A percentile compares a stretch with the other conserved stretches of the same genome.
These are phyloP conservation scores for Cyclargus thomasi DNA, from an alignment of 1,140 invertebrate genomes.

Conservation along the genomic window DNA sequence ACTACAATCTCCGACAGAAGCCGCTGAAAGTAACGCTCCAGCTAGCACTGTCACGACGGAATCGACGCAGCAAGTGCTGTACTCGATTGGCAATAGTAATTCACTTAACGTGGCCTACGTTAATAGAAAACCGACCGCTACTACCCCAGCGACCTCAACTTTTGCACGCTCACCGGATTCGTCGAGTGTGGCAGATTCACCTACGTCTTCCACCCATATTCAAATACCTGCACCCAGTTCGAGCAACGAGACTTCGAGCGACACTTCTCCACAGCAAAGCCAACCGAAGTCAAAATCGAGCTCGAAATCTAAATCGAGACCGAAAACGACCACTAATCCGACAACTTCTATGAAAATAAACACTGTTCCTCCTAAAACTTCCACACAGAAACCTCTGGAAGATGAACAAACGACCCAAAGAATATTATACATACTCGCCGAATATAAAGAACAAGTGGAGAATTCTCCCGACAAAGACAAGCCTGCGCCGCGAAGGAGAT, in stretches of 20 bases:
- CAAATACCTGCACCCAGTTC: constrained; percentile 51
- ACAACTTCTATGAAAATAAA: constrained; percentile 79
- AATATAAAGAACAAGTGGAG: constrained; percentile 86
- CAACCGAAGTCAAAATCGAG: constrained; percentile 62
- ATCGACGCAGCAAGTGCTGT: constrained; percentile 58
- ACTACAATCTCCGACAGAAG: constrained; percentile 40
- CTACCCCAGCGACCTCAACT: constrained; percentile 47
- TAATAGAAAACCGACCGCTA: constrained; percentile 54
- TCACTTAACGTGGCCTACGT: constrained; percentile 68
- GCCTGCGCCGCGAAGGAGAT: constrained; percentile 83
- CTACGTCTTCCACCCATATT: constrained; percentile 51
- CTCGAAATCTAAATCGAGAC: constrained; percentile 73
- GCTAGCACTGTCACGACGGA: constrained; percentile 42
- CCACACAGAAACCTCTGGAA: constrained; percentile 85
- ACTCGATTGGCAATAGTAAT: constrained; percentile 66
- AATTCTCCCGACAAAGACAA: constrained; percentile 90
- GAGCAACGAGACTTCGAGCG: constrained; percentile 70
- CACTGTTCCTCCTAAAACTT: constrained; percentile 79
- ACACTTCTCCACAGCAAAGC: constrained; percentile 37
- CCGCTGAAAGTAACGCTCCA: constrained; percentile 37
- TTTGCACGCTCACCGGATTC: constrained; percentile 62
- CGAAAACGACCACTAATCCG: constrained; percentile 75
- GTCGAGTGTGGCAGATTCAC: constrained; percentile 57
- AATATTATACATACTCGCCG: constrained; percentile 86
- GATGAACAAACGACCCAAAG: constrained; percentile 88